phyloP scores from a whole-genome alignment of 2,888 invertebrate genomes.

The Agrotis puta region DNA sequence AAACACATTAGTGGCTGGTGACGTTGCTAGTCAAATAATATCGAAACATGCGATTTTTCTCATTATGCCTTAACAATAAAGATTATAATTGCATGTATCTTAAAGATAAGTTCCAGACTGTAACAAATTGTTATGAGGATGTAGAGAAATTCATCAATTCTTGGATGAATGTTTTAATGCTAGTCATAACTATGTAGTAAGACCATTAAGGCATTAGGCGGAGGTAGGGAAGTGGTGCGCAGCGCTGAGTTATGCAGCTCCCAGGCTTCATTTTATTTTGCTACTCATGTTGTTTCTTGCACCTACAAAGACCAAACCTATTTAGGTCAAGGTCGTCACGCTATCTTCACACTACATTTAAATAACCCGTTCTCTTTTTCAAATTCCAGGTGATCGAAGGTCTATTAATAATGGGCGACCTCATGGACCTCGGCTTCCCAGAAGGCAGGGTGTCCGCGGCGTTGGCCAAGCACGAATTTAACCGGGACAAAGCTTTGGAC shows the following conservation, averaged over 20 bases:
- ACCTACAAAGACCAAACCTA: too few relatives aligned
- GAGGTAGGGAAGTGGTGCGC: too few relatives aligned
- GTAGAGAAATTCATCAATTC: background rate
- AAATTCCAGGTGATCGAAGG: conserved; percentile 94
- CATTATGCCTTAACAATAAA: conserved; percentile 3
- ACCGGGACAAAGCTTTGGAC: conserved; percentile 96
- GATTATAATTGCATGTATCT: background rate
- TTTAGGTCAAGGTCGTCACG: too few relatives aligned
- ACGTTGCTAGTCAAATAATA: conserved; percentile 23
- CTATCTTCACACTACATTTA: too few relatives aligned
- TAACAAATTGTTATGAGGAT: background rate
- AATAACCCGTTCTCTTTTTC: background rate
- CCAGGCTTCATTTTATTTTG: too few relatives aligned
- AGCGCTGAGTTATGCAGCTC: too few relatives aligned
- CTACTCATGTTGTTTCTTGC: too few relatives aligned
- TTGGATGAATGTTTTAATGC: background rate
- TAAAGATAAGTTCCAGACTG: background rate
- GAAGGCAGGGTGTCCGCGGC: conserved; percentile 94
- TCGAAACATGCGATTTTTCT: background rate
- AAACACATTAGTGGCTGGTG: conserved; percentile 19
- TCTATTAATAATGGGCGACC: conserved; percentile 94
- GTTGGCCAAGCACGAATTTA: conserved; percentile 94
- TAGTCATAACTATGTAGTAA: too few relatives aligned
- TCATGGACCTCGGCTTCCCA: conserved; percentile 95
- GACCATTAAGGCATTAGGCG: too few relatives aligned